Conservation (phyloP, 2,888 invertebrate species). For the Patella depressa region DNA sequence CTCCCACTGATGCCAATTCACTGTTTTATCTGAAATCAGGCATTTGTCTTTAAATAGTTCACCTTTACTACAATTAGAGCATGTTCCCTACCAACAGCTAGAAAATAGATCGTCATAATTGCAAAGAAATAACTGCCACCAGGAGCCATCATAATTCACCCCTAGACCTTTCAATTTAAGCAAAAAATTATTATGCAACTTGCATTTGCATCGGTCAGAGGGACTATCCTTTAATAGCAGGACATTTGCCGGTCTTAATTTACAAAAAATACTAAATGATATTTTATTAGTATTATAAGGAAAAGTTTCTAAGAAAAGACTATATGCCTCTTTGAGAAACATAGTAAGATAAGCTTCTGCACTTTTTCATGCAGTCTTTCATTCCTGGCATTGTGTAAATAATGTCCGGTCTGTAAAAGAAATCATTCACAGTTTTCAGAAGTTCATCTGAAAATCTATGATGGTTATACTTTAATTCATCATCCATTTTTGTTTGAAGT, state of each 20-base stretch:
- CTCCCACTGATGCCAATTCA: too few relatives aligned
- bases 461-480: background rate
- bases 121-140: background rate
- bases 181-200: constrained; percentile 12
- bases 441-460: background rate
- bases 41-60: background rate
- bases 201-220: constrained; percentile 12
- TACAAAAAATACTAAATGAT: background rate
- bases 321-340: background rate
- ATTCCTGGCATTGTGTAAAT: background rate
- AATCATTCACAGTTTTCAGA: background rate
- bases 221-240: constrained; percentile 10
- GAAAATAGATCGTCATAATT: background rate
- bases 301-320: background rate
- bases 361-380: background rate
- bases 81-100: constrained; percentile 5
- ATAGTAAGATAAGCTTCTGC: background rate
- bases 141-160: background rate
- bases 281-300: background rate
- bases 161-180: background rate
- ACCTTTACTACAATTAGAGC: constrained; percentile 2
- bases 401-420: background rate
- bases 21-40: too few relatives aligned
- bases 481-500: background rate
- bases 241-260: background rate